Percentiles rank a stretch among this genome's conserved stretches.
These are phyloP conservation scores for Drosophila atripex DNA, from an alignment of 2,888 invertebrate species.

Conservation along the genomic window DNA sequence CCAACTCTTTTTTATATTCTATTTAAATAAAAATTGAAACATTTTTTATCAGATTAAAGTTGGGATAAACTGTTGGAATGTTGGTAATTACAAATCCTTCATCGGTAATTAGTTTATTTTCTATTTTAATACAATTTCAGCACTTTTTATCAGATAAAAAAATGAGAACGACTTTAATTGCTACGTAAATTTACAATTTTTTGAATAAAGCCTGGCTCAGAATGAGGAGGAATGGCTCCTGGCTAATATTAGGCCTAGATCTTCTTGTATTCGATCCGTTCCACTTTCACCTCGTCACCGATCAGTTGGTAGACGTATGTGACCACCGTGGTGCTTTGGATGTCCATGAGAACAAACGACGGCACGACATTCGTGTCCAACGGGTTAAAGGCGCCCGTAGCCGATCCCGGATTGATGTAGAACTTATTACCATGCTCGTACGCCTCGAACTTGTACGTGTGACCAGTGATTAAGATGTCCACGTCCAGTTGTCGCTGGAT, in stretches of 20 bases:
- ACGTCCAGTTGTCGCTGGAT: conserved; percentile 99
- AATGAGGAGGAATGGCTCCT: conserved; percentile 48
- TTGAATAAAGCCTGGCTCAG: conserved; percentile 58
- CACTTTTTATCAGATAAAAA: conserved; percentile 63
- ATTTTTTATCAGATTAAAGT: conserved; percentile 70
- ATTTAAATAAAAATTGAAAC: conserved; percentile 80
- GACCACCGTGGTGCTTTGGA: conserved; percentile 98
- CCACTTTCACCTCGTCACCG: conserved; percentile 99
- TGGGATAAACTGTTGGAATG: background rate
- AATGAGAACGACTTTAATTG: conserved; percentile 64
- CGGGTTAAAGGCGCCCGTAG: conserved; percentile 98
- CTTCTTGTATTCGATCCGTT: conserved; percentile 98
- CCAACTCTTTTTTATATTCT: conserved; percentile 70
- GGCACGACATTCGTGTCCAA: conserved; percentile 96
- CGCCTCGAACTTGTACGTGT: conserved; percentile 99
- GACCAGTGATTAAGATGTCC: conserved; percentile 99
- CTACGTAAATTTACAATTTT: conserved; percentile 57
- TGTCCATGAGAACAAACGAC: conserved; percentile 99
- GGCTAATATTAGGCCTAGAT: conserved; percentile 85
- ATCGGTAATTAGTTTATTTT: conserved; percentile 21
- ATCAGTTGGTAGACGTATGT: conserved; percentile 99
- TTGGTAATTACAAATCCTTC: background rate
- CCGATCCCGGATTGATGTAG: conserved; percentile 99
- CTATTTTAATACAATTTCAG: conserved; percentile 68
- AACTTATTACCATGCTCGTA: conserved; percentile 99